A percentile compares a stretch with the other conserved stretches of the same genome.
These are phyloP conservation scores for Eucera pruinosa DNA, from an alignment of 2,888 invertebrate genomes.

Conservation along the genomic window DNA sequence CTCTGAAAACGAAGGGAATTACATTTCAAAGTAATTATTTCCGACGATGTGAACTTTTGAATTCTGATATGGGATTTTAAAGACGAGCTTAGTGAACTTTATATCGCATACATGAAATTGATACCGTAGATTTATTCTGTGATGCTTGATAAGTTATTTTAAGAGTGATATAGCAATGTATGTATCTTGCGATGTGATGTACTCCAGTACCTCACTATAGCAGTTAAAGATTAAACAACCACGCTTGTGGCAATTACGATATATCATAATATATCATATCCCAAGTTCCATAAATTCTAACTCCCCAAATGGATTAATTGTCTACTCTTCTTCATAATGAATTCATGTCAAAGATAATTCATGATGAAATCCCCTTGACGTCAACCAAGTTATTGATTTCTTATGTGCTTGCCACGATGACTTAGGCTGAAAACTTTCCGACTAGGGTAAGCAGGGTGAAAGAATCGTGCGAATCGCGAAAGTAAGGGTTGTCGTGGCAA, in stretches of 20 bases:
- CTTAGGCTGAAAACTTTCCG: slow-evolving; percentile 63
- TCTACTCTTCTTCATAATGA: too few species aligned
- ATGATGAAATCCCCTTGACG: not conserved
- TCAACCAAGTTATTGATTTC: slow-evolving; percentile 45
- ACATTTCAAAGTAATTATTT: slow-evolving; percentile 21
- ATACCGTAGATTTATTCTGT: not conserved
- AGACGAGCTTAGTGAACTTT: not conserved
- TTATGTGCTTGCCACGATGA: slow-evolving; percentile 56
- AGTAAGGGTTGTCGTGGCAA: slow-evolving; percentile 63
- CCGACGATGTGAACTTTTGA: too few species aligned
- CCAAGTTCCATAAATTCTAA: too few species aligned
- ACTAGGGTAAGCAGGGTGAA: slow-evolving; percentile 58
- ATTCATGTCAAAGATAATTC: slow-evolving; percentile 5
- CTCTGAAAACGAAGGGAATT: not conserved
- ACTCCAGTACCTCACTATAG: too few species aligned
- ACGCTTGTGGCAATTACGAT: too few species aligned
- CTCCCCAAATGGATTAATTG: too few species aligned
- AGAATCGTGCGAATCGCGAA: slow-evolving; percentile 61
- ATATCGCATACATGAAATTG: not conserved
- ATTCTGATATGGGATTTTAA: not conserved
- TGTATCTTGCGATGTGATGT: too few species aligned
- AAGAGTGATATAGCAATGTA: not conserved
- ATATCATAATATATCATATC: too few species aligned
- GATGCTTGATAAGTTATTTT: too few species aligned
- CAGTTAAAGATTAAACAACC: too few species aligned